These are phyloP conservation scores for Albula goreensis DNA, from an alignment of 2,113 vertebrate species.

Conservation along the genomic window DNA sequence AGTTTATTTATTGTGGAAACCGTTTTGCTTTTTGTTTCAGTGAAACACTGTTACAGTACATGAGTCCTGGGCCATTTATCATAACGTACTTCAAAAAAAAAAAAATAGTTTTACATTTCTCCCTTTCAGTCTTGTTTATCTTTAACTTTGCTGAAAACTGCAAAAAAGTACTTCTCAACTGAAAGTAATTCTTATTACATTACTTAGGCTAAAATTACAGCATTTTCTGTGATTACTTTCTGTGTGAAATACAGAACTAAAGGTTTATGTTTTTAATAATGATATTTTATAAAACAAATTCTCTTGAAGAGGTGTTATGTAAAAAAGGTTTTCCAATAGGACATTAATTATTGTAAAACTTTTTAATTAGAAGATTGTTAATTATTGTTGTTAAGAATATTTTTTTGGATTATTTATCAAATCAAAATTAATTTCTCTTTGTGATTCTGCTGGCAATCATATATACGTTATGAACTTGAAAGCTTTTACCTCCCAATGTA, in stretches of 20 bases:
- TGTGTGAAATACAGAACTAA: background rate
- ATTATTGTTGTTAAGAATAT: background rate
- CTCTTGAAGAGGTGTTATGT: background rate
- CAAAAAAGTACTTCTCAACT: background rate
- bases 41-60: background rate
- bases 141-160: background rate
- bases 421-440: background rate
- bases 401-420: background rate
- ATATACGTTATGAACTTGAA: background rate
- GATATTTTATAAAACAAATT: background rate
- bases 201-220: background rate
- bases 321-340: background rate
- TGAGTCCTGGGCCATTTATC: background rate
- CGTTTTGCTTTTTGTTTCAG: background rate
- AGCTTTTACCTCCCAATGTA: background rate
- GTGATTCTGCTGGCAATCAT: background rate
- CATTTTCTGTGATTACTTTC: background rate
- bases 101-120: background rate
- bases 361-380: background rate
- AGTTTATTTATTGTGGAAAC: background rate
- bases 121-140: background rate
- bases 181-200: background rate
- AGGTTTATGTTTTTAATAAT: background rate
- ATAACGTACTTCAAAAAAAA: background rate
- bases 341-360: background rate